Conservation (phyloP, 2,888 invertebrate genomes). For the Agriopis aurantiaria region DNA sequence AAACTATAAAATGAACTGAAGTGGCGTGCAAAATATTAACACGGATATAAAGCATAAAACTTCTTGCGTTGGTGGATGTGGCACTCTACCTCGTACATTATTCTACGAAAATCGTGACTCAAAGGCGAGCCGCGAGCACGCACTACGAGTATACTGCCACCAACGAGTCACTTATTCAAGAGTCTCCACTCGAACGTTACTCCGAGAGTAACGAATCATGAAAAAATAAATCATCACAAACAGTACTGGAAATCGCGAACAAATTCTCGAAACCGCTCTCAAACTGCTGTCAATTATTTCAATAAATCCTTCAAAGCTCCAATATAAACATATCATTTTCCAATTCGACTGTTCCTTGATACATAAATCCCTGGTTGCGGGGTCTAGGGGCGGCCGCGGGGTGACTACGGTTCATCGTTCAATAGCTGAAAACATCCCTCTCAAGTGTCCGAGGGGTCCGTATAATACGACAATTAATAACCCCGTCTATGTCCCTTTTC, state of each 20-base stretch:
- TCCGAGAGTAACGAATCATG: constrained; percentile 7
- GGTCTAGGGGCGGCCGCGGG: constrained; percentile 25
- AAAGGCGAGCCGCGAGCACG: constrained; percentile 2
- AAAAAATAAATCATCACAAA: constrained; percentile 9
- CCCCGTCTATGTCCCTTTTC: constrained; percentile 53
- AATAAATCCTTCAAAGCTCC: constrained; percentile 28
- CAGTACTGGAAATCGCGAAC: constrained; percentile 1
- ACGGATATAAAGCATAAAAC: constrained; percentile 9
- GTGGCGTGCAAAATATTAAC: background rate
- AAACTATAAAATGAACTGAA: too few relatives aligned
- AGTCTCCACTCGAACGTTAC: constrained; percentile 3
- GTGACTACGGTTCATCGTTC: constrained; percentile 39
- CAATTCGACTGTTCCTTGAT: constrained; percentile 34
- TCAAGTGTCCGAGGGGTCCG: constrained; percentile 42
- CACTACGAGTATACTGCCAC: background rate
- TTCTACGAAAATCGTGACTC: constrained; percentile 17
- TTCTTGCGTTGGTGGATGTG: background rate
- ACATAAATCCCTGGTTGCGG: constrained; percentile 34
- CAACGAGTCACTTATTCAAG: constrained; percentile 18
- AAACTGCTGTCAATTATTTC: constrained; percentile 31
- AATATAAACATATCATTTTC: constrained; percentile 42
- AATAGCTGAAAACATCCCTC: constrained; percentile 37
- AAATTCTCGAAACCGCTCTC: constrained; percentile 8
- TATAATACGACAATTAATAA: constrained; percentile 65
- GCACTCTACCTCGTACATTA: constrained; percentile 11